A percentile compares a stretch with the other conserved stretches of the same genome.
Conservation (phyloP, 2,888 invertebrate genomes). For the Mechanitis messenoides region DNA sequence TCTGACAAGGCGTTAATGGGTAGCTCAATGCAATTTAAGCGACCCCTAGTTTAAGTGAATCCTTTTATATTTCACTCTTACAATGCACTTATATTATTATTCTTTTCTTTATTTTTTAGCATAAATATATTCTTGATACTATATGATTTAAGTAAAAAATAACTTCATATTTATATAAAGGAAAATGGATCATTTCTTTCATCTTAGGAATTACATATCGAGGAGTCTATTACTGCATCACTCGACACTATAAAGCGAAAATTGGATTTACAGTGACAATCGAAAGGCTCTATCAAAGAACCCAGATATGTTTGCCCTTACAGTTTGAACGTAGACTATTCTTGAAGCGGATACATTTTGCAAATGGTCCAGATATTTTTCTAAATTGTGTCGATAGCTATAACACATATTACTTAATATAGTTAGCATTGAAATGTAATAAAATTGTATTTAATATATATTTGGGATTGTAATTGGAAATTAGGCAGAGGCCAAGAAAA, state of each 20-base stretch:
- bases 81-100: slow-evolving; percentile 29
- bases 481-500: too few relatives aligned
- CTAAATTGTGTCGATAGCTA: not conserved
- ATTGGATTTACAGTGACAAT: slow-evolving; percentile 76
- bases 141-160: too few relatives aligned
- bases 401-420: too few relatives aligned
- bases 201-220: slow-evolving; percentile 26
- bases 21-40: slow-evolving; percentile 74
- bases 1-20: slow-evolving; percentile 77
- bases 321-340: slow-evolving; percentile 57
- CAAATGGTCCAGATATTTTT: slow-evolving; percentile 22
- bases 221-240: slow-evolving; percentile 36
- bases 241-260: slow-evolving; percentile 71
- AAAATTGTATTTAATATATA: too few relatives aligned
- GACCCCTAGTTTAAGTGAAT: slow-evolving; percentile 66
- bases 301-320: slow-evolving; percentile 66
- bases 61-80: slow-evolving; percentile 38
- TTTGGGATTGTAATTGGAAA: too few relatives aligned
- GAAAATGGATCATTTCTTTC: slow-evolving; percentile 5
- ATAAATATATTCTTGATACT: too few relatives aligned
- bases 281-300: slow-evolving; percentile 71
- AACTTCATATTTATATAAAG: too few relatives aligned
- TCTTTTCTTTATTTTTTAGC: slow-evolving; percentile 9
- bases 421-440: too few relatives aligned
- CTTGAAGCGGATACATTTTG: slow-evolving; percentile 33